phyloP scores from a whole-genome alignment of 2,888 invertebrate genomes.

The Antitype chi region DNA sequence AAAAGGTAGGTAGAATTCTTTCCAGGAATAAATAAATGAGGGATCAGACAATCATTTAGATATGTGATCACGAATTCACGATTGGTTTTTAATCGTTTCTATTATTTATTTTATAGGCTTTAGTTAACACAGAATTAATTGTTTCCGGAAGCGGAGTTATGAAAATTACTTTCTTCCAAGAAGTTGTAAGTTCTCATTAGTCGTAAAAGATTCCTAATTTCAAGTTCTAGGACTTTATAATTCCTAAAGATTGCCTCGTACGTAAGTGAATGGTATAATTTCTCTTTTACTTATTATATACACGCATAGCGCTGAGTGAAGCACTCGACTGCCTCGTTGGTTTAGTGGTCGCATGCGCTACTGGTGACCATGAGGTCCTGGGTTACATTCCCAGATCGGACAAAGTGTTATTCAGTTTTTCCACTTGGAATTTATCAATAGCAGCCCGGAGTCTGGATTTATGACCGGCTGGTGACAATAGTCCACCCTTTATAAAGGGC shows the following conservation, averaged over 20 bases:
- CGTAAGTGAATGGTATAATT: background rate
- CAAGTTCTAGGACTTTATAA: background rate
- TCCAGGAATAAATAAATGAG: conserved; percentile 13
- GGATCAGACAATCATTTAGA: background rate
- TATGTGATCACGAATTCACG: background rate
- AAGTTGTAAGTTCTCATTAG: background rate
- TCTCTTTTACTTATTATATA: background rate
- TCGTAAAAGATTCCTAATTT: background rate
- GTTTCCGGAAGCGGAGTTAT: background rate
- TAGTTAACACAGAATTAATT: conserved; percentile 17
- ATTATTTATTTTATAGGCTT: background rate
- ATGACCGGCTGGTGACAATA: background rate
- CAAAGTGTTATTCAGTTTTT: background rate
- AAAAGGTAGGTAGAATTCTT: background rate
- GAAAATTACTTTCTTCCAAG: background rate
- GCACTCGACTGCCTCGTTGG: no score
- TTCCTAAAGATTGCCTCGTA: background rate
- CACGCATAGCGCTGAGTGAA: no score
- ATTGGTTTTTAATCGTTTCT: conserved; percentile 22
- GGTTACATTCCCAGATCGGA: background rate
- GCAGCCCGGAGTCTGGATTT: background rate
- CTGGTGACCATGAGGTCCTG: background rate
- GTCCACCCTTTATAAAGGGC: no score
- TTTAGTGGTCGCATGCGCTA: no score
- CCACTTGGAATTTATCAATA: background rate